Conservation (phyloP, 2,797 vertebrate genomes). For the Anguilla megastoma region DNA sequence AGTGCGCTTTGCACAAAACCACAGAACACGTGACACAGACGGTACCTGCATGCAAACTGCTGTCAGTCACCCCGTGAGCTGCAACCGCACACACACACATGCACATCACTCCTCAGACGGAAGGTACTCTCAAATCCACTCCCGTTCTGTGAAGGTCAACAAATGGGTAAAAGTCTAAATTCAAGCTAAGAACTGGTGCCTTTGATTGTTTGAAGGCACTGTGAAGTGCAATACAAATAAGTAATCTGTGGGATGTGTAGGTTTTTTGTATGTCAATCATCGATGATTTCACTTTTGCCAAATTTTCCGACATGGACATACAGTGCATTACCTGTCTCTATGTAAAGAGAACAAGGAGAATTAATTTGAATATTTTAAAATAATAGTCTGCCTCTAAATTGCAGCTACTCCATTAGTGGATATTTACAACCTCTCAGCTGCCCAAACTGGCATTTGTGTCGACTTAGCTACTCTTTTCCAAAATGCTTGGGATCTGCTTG, state of each 20-base stretch:
- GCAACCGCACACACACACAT: background rate
- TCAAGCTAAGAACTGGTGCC: background rate
- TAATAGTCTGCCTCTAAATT: background rate
- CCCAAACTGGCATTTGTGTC: background rate
- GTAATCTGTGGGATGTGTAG: background rate
- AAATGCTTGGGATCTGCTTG: background rate
- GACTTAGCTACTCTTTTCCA: background rate
- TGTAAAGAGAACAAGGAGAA: background rate
- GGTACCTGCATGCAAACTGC: background rate
- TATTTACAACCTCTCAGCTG: background rate
- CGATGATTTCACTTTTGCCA: background rate
- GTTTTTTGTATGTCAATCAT: background rate
- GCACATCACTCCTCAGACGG: background rate
- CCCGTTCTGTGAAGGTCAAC: background rate
- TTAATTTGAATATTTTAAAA: background rate
- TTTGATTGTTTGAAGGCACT: background rate
- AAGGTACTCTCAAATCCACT: background rate
- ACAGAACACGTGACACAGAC: background rate
- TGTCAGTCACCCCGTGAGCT: background rate
- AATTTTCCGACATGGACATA: background rate
- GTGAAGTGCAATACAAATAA: background rate
- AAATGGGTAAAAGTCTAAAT: too few species aligned
- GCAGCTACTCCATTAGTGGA: background rate
- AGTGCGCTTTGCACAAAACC: background rate
- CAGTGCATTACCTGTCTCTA: background rate